These are phyloP conservation scores for Mechanitis mazaeus DNA, from an alignment of 2,888 invertebrate genomes.

Conservation along the genomic window DNA sequence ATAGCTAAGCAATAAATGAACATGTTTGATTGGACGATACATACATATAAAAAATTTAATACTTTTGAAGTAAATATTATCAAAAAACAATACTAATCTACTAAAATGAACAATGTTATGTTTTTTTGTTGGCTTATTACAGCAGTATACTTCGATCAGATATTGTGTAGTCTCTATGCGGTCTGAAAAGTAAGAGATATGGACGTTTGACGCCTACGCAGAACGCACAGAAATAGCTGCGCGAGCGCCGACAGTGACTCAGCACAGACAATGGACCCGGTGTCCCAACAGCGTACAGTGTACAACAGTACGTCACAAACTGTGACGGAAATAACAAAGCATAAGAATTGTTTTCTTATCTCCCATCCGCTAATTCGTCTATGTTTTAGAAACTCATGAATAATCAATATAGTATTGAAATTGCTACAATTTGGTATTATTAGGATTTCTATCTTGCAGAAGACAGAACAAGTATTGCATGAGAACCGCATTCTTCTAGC, in stretches of 20 bases:
- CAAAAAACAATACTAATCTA: too few species aligned
- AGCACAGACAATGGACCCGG: constrained; percentile 63
- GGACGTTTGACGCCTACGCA: constrained; percentile 52
- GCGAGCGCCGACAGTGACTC: constrained; percentile 69
- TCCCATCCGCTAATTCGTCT: background rate
- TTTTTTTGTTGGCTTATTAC: background rate
- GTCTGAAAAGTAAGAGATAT: constrained; percentile 45
- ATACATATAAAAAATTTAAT: too few species aligned
- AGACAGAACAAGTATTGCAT: background rate
- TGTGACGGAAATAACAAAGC: constrained; percentile 7
- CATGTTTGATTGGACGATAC: too few species aligned
- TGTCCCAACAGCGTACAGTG: constrained; percentile 61
- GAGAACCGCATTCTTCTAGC: constrained; percentile 21
- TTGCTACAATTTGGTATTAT: too few species aligned
- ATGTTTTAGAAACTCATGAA: background rate
- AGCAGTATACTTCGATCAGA: constrained; percentile 7
- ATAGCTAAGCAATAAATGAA: too few species aligned
- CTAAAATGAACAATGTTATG: too few species aligned
- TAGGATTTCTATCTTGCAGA: too few species aligned
- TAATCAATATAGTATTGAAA: too few species aligned
- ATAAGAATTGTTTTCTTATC: background rate
- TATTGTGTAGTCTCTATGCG: constrained; percentile 43
- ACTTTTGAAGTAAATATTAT: too few species aligned
- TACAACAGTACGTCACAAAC: constrained; percentile 34
- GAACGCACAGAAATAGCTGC: constrained; percentile 58